Evolutionary conservation across 2,888 invertebrate species (phyloP), one percentile per base, ranked within the genome.

Genomic region (Zygothrica quintamaculata): DNA sequence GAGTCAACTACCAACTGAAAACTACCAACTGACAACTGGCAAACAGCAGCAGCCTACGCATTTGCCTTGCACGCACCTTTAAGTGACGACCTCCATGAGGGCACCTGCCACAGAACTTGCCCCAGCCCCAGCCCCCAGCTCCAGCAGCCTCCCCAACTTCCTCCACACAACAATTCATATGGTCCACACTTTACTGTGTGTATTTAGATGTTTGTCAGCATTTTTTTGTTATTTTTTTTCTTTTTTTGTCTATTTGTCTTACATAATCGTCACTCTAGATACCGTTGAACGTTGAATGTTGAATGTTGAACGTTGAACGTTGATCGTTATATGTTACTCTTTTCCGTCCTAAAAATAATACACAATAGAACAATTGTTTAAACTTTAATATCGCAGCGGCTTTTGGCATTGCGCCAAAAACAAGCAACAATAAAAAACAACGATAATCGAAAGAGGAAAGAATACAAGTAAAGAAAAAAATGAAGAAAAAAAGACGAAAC

Each of bases 241-340:
- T n/a, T n/a, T n/a, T n/a, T 53, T 46, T 48, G 64, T 73, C 64
- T 80, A 66, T 75, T 82, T 87, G 76, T 76, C 85, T 84, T 84
- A 87, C 82, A 84, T 87, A 84, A 87, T 87, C 87, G 79, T 86
- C 81, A 81, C 85, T 82, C 84, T 71, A 82, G 81, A 72, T 81
- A 86, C 80, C 68, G 81, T 71, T 77, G n/a, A 76, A 67, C 59
- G 64, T 66, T 77, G n/a, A n/a, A n/a, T n/a, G n/a, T n/a, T n/a
- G n/a, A n/a, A n/a, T n/a, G n/a, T n/a, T n/a, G n/a, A n/a, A n/a
- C n/a, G n/a, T n/a, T n/a, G n/a, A n/a, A n/a, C n/a, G n/a, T n/a
- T n/a, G n/a, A n/a, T n/a, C n/a, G n/a, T n/a, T n/a, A n/a, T n/a
- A 57, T 80, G 6, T 22, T 39, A 57, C 65, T 65, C 51, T 61